Conservation (phyloP, 2,888 invertebrate species). For the Crioceris asparagi region DNA sequence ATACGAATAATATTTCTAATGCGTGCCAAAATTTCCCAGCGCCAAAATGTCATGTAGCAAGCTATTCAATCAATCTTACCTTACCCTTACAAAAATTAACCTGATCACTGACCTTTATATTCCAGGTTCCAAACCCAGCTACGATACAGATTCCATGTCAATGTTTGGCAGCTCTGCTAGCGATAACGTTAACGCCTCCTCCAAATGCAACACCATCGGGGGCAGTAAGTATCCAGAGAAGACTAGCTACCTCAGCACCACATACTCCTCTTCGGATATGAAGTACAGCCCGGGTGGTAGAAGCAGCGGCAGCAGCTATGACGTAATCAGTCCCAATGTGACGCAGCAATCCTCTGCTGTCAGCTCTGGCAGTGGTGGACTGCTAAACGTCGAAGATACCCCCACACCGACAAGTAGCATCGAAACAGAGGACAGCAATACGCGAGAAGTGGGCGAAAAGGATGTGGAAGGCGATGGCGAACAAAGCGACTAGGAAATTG, state of each 20-base stretch:
- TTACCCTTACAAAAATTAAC: too few relatives aligned
- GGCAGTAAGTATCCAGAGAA: conserved; percentile 30
- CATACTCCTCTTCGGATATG: conserved; percentile 27
- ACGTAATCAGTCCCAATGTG: conserved; percentile 28
- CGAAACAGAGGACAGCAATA: conserved; percentile 47
- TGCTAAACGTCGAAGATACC: conserved; percentile 39
- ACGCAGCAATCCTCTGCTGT: too few relatives aligned
- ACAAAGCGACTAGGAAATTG: conserved; percentile 48
- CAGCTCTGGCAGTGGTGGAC: conserved; percentile 17
- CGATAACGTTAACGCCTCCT: conserved; percentile 31
- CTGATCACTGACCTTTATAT: too few relatives aligned
- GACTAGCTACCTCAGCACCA: conserved; percentile 28
- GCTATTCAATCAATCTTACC: too few relatives aligned
- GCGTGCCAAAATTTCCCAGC: too few relatives aligned
- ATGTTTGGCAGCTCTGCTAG: conserved; percentile 23
- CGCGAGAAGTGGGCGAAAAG: conserved; percentile 43
- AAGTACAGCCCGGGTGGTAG: conserved; percentile 29
- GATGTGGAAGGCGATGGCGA: conserved; percentile 49
- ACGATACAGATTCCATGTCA: conserved; percentile 22
- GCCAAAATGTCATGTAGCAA: too few relatives aligned
- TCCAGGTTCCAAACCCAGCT: conserved; percentile 22
- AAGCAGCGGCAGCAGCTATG: conserved; percentile 24
- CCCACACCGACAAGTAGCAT: conserved; percentile 49
- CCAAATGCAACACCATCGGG: too few relatives aligned
- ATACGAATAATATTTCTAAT: too few relatives aligned